A percentile compares a stretch with the other conserved stretches of the same genome.
These are phyloP conservation scores for Synodontis membranacea DNA, from an alignment of 2,113 vertebrate species.

Conservation along the genomic window DNA sequence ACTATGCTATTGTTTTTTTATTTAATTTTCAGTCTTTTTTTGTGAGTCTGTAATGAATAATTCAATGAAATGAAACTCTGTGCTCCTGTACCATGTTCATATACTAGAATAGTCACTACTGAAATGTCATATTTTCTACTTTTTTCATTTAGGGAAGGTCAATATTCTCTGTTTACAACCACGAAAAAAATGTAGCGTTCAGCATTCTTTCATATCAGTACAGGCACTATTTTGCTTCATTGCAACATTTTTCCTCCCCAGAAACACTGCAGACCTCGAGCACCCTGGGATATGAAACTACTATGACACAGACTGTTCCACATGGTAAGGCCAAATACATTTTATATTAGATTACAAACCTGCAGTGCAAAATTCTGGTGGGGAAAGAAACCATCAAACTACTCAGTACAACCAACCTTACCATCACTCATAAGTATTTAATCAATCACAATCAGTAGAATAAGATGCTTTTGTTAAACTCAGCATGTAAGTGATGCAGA, in stretches of 20 bases:
- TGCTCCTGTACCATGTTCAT: background rate
- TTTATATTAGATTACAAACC: background rate
- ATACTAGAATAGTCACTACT: background rate
- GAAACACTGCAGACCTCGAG: background rate
- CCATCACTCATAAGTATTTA: background rate
- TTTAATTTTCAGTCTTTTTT: background rate
- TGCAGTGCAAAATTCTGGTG: background rate
- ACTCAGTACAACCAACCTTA: background rate
- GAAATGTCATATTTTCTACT: background rate
- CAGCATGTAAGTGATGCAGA: background rate
- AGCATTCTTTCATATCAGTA: background rate
- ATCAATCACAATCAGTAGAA: background rate
- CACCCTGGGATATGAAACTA: background rate
- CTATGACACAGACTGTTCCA: background rate
- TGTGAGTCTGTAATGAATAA: background rate
- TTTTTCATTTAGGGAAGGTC: slow-evolving; percentile 28
- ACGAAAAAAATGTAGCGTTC: background rate
- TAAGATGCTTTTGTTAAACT: background rate
- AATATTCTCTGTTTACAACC: background rate
- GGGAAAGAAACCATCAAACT: background rate
- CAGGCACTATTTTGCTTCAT: background rate
- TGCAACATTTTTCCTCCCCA: background rate
- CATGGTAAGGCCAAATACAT: background rate
- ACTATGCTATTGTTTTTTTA: background rate
- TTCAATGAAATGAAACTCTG: background rate